Evolutionary conservation across 92 coral and sea anemone species (phyloP), one percentile per base, ranked within the genome.

Genomic region (Epizoanthus scotinus): DNA sequence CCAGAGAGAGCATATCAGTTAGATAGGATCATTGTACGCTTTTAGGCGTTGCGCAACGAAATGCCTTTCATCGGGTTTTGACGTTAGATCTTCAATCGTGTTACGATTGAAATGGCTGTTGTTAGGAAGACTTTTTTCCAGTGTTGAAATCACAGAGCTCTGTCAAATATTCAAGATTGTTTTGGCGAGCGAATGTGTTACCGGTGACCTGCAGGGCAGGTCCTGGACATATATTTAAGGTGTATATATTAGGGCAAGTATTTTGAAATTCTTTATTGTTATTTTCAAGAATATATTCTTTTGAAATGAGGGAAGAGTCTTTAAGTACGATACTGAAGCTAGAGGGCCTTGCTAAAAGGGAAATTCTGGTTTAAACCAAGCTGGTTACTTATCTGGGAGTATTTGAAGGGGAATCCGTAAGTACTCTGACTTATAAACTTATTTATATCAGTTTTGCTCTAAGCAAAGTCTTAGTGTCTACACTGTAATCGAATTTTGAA

Each of bases 231-330:
- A 71, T 53, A 55, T 73, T 73, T 25, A 15, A 26, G 78, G 78
- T 73, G 78, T 72, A 72, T 21, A 55, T 72, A 68, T 13, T 73
- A 73, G 77, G 77, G 77, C 49, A 70, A 70, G 44, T n/a, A 27
- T 70, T 53, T 70, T 70, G 61, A 36, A 70, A 49, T 70, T 70
- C 20, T 34, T 13, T 53, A 67, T 67, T 29, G 36, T 63, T 64
- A 17, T 64, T 64, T 64, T 64, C 70, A 64, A 17, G 70, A 64
- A 64, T 40, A 64, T 27, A 27, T 28, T 54, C 64, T 54, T 53
- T 72, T 72, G 24, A 50, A 70, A 21, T 7, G 36, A 49, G 24
- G 55, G 78, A 13, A 55, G 3, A 27, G 52, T 67, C 13, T 21
- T 29, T 15, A 47, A 47, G 10, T 20, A 64, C n/a, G 47, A 17